Conservation (phyloP, 1,140 invertebrate species). For the Propsilocerus akamusi region DNA sequence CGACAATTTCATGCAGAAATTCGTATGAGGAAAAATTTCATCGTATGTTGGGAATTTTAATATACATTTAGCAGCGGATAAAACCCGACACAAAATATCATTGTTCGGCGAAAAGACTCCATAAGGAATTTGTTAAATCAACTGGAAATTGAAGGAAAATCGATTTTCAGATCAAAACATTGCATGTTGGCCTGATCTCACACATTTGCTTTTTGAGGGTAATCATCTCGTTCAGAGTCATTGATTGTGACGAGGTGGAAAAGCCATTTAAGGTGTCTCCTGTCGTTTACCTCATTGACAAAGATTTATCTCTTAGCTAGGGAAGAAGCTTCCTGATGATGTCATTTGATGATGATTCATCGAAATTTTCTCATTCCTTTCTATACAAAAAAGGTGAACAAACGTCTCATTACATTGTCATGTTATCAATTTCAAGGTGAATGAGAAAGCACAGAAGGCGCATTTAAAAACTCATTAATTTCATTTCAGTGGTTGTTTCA, state of each 20-base stretch:
- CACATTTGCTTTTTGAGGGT: neutral
- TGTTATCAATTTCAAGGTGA: conserved; percentile 3
- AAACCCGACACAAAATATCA: neutral
- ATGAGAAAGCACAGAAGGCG: neutral
- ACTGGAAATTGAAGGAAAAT: conserved; percentile 3
- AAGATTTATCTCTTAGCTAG: conserved; percentile 3
- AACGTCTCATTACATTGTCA: neutral
- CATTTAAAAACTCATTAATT: conserved; percentile 4
- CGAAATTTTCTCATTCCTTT: neutral
- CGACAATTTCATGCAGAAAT: too few species aligned
- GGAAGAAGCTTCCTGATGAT: neutral
- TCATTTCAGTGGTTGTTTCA: neutral
- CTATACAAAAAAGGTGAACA: neutral
- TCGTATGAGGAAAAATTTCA: too few species aligned
- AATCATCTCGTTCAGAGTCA: neutral
- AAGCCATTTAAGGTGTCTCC: neutral
- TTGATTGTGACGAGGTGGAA: conserved; percentile 3
- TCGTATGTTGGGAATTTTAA: conserved; percentile 1
- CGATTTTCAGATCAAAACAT: neutral
- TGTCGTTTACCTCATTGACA: neutral
- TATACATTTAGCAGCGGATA: neutral
- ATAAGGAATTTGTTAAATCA: conserved; percentile 2
- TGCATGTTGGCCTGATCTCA: neutral
- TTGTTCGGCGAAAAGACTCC: too few species aligned
- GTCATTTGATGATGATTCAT: neutral